Evolutionary conservation across 2,113 vertebrate genomes (phyloP).

Genomic region (Pachycephala philippinensis): DNA sequence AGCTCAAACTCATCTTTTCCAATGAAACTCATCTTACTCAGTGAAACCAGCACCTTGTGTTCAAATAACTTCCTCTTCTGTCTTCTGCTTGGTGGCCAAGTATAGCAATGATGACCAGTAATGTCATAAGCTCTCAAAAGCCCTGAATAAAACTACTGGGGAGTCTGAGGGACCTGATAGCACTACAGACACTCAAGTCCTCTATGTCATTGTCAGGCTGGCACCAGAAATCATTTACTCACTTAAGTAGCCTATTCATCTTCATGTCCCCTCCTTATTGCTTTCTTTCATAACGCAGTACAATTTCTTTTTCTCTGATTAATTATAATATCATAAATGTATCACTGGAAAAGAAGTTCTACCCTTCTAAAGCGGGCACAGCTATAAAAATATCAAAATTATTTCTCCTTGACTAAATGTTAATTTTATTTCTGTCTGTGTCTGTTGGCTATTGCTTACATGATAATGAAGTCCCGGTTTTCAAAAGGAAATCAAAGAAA

Average conservation of each 20-base stretch:
- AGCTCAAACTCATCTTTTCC: neutral
- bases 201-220: neutral
- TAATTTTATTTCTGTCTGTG: neutral
- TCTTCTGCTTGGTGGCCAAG: neutral
- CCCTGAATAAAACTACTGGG: neutral
- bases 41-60: neutral
- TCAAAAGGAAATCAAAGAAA: neutral
- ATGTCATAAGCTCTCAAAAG: neutral
- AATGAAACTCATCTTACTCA: neutral
- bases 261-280: neutral
- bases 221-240: neutral
- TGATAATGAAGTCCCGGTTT: neutral
- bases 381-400: neutral
- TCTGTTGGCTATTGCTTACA: neutral
- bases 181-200: neutral
- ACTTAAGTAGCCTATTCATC: neutral
- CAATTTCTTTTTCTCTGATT: neutral
- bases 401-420: neutral
- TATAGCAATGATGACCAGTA: neutral
- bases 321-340: neutral
- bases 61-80: neutral
- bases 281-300: neutral
- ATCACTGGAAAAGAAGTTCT: neutral
- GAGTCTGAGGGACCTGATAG: neutral
- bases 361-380: neutral